phyloP scores from a whole-genome alignment of 2,888 invertebrate species.

The Hypolimnas misippus region DNA sequence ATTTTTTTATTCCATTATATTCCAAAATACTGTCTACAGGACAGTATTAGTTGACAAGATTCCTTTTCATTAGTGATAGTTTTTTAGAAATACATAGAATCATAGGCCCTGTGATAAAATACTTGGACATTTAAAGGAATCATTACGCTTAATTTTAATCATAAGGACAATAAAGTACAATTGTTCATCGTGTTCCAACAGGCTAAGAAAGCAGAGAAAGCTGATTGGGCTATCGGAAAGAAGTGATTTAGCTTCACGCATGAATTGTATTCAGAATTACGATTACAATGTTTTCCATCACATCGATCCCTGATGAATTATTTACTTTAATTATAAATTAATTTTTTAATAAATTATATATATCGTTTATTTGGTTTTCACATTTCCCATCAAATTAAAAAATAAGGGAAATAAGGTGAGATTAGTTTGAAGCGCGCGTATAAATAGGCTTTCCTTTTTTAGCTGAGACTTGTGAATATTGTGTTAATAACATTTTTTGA shows the following conservation, averaged over 20 bases:
- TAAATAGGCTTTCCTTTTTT: constrained; percentile 56
- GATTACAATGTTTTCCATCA: constrained; percentile 47
- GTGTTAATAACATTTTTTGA: constrained; percentile 38
- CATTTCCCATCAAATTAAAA: constrained; percentile 52
- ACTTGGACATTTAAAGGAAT: background rate
- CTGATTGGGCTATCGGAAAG: constrained; percentile 87
- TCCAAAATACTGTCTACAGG: background rate
- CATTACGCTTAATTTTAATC: constrained; percentile 27
- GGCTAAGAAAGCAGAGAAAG: constrained; percentile 91
- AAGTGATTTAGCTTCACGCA: constrained; percentile 69
- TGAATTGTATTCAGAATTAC: constrained; percentile 44
- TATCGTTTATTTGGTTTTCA: constrained; percentile 56
- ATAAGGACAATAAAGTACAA: constrained; percentile 41
- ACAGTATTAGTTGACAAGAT: background rate
- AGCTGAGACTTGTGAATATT: constrained; percentile 27
- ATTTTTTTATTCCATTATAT: no score
- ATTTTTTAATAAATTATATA: constrained; percentile 58
- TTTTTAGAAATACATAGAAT: background rate
- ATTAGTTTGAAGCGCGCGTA: constrained; percentile 60
- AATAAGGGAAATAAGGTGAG: constrained; percentile 64
- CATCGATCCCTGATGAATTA: constrained; percentile 53
- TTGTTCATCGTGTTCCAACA: constrained; percentile 80
- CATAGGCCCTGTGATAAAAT: background rate
- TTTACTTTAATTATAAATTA: constrained; percentile 61
- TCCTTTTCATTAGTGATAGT: background rate